Conservation (phyloP, 2,888 invertebrate species). For the Camptogramma bilineatum region DNA sequence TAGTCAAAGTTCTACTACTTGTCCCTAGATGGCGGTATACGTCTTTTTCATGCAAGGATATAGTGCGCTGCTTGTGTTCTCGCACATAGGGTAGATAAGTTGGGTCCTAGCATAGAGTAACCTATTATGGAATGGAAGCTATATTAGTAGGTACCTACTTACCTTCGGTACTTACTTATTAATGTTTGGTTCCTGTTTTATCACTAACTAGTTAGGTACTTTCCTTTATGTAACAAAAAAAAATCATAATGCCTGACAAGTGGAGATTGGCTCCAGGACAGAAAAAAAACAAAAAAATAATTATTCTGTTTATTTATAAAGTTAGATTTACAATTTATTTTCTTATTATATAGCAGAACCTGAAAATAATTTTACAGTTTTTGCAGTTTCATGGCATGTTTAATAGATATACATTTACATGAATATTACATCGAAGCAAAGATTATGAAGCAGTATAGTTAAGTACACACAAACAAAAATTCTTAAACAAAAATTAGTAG, state of each 20-base stretch:
- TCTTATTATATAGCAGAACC: constrained; percentile 39
- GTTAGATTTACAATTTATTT: constrained; percentile 50
- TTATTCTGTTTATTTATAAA: constrained; percentile 43
- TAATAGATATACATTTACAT: neutral
- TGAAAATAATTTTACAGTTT: constrained; percentile 9
- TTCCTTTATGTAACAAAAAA: too few species aligned
- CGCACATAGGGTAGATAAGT: too few species aligned
- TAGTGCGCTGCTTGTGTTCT: too few species aligned
- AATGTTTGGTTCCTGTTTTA: too few species aligned
- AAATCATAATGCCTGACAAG: too few species aligned
- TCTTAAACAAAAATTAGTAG: constrained; percentile 36
- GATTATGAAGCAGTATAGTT: neutral
- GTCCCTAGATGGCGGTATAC: constrained; percentile 45
- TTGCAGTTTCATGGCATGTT: constrained; percentile 13
- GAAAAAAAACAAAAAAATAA: constrained; percentile 13
- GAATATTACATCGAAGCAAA: neutral
- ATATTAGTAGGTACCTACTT: too few species aligned
- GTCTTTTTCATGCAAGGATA: too few species aligned
- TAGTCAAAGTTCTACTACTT: constrained; percentile 30
- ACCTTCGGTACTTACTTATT: too few species aligned
- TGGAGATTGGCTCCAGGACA: neutral
- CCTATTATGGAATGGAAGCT: too few species aligned
- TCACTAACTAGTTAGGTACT: too few species aligned
- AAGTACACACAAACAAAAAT: neutral
- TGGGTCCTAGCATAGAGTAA: too few species aligned